Evolutionary conservation across 2,797 vertebrate species (phyloP).

Genomic region (Rhinella marina): DNA sequence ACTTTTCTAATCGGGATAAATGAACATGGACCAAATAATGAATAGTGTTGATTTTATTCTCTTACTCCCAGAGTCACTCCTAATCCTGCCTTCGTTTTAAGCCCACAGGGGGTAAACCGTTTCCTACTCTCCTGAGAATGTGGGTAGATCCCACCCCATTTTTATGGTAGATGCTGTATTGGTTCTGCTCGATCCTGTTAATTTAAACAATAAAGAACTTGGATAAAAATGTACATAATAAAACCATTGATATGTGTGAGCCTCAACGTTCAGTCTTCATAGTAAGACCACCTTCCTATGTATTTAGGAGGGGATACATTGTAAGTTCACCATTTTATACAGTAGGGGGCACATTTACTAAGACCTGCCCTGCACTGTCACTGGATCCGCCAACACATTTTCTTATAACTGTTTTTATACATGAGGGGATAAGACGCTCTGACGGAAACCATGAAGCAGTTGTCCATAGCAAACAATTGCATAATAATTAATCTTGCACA

Average conservation of each 20-base stretch:
- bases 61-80: constrained; percentile 7
- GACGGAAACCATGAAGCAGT: too few species aligned
- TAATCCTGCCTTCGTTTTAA: constrained; percentile 9
- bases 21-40: constrained; percentile 55
- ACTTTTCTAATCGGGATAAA: constrained; percentile 55
- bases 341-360: too few species aligned
- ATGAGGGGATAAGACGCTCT: too few species aligned
- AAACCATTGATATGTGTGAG: constrained; percentile 46
- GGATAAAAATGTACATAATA: constrained; percentile 55
- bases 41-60: constrained; percentile 34
- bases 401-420: too few species aligned
- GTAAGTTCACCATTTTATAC: too few species aligned
- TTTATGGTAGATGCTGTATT: constrained; percentile 44
- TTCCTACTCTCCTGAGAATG: constrained; percentile 15
- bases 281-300: background rate
- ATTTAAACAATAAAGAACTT: constrained; percentile 46
- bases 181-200: constrained; percentile 46
- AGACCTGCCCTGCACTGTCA: too few species aligned
- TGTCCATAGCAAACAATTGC: too few species aligned
- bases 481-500: too few species aligned
- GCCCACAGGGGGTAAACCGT: constrained; percentile 18
- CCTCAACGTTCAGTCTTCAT: background rate
- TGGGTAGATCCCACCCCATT: constrained; percentile 24
- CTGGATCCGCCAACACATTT: too few species aligned
- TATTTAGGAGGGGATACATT: background rate